Evolutionary conservation across 2,888 invertebrate genomes (phyloP).

Genomic region (Cheilosia impressa): DNA sequence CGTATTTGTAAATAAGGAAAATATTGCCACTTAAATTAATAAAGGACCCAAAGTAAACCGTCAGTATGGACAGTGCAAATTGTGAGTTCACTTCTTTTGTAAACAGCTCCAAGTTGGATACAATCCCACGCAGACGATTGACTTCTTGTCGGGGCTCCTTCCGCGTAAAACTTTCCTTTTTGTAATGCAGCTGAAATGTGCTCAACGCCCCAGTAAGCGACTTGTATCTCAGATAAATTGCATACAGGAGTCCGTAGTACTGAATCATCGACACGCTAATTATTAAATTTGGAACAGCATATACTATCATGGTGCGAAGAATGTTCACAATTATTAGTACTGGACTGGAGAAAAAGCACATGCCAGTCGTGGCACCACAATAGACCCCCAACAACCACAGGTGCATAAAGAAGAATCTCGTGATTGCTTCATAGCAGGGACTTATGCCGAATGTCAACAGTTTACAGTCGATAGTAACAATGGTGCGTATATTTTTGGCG

Average conservation of each 20-base stretch:
- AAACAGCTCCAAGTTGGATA: constrained; percentile 73
- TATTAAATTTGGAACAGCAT: constrained; percentile 76
- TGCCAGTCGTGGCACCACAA: constrained; percentile 15
- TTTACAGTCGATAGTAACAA: constrained; percentile 75
- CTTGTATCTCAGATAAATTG: constrained; percentile 62
- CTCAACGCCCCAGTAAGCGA: constrained; percentile 58
- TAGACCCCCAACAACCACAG: constrained; percentile 63
- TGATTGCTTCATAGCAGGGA: constrained; percentile 26
- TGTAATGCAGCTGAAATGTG: constrained; percentile 42
- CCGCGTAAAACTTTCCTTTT: constrained; percentile 21
- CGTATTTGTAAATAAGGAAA: constrained; percentile 76
- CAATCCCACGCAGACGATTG: constrained; percentile 68
- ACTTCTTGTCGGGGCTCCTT: constrained; percentile 51
- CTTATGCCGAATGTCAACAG: constrained; percentile 51
- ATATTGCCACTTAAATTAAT: constrained; percentile 76
- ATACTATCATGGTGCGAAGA: constrained; percentile 61
- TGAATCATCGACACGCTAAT: constrained; percentile 76
- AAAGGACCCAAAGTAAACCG: constrained; percentile 76
- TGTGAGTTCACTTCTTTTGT: constrained; percentile 73
- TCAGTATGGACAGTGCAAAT: constrained; percentile 72
- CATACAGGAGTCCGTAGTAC: constrained; percentile 76
- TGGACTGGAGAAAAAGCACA: constrained; percentile 69
- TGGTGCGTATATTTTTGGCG: constrained; percentile 47
- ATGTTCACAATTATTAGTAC: neutral
- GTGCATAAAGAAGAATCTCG: constrained; percentile 66